Percentiles rank a stretch among this genome's conserved stretches.
Evolutionary conservation across 2,888 invertebrate species (phyloP).

Genomic region (Caenorhabditis sinica): DNA sequence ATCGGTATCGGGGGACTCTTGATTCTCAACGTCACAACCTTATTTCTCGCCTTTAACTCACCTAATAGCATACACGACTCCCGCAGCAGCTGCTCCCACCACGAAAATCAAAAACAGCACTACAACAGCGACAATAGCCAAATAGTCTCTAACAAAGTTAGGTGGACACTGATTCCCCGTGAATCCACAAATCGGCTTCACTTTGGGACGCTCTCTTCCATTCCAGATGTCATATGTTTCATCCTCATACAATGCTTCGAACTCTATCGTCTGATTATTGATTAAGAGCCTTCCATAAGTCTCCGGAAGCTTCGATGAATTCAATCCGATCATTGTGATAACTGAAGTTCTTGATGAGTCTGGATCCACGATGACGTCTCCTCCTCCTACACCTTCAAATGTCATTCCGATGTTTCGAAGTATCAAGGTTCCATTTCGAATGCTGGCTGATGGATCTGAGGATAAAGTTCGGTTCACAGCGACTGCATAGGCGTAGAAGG

Average conservation of each 20-base stretch:
- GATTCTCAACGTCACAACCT: no score
- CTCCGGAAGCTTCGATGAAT: constrained; percentile 49
- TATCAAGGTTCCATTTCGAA: constrained; percentile 52
- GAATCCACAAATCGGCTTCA: constrained; percentile 66
- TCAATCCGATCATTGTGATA: constrained; percentile 62
- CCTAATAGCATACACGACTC: constrained; percentile 55
- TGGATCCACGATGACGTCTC: constrained; percentile 54
- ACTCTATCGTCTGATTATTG: constrained; percentile 44
- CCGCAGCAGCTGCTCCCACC: constrained; percentile 53
- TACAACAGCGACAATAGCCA: constrained; percentile 63
- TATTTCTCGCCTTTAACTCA: constrained; percentile 7
- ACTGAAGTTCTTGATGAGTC: constrained; percentile 51
- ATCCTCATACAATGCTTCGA: constrained; percentile 24
- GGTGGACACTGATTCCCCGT: constrained; percentile 66
- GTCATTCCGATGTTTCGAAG: constrained; percentile 54
- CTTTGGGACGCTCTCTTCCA: constrained; percentile 59
- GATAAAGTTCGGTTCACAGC: constrained; percentile 59
- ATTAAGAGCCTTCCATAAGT: constrained; percentile 52
- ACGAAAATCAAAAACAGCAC: constrained; percentile 62
- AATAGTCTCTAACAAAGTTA: constrained; percentile 67
- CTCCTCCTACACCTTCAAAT: constrained; percentile 53
- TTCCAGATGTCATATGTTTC: constrained; percentile 54
- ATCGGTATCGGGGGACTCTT: no score
- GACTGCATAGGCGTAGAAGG: constrained; percentile 66
- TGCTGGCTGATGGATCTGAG: constrained; percentile 15